These are phyloP conservation scores for Drosophila dunni DNA, from an alignment of 1,140 invertebrate species.

Conservation along the genomic window DNA sequence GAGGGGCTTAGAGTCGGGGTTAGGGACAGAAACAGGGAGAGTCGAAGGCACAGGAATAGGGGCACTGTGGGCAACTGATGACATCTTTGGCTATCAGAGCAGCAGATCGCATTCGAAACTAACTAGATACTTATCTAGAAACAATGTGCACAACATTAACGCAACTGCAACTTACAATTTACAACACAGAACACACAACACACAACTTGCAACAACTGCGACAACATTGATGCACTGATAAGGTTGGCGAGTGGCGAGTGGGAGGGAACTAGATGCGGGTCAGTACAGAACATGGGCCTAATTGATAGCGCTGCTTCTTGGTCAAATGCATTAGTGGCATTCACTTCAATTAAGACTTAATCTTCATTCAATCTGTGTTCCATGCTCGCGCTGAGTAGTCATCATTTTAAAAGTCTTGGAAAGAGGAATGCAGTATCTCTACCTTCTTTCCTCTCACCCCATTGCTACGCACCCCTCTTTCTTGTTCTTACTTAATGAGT, in stretches of 20 bases:
- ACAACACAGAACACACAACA: background rate
- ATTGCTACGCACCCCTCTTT: background rate
- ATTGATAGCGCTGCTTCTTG: slow-evolving; percentile 55
- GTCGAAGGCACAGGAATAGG: background rate
- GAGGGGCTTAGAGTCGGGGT: background rate
- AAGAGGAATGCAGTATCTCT: background rate
- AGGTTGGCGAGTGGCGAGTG: slow-evolving; percentile 37
- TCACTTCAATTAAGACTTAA: slow-evolving; percentile 5
- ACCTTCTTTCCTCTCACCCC: background rate
- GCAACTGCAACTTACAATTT: slow-evolving; percentile 51
- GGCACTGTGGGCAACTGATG: slow-evolving; percentile 24
- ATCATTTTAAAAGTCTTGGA: background rate
- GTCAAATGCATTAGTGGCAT: slow-evolving; percentile 48
- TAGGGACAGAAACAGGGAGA: too few relatives aligned
- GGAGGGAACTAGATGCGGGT: slow-evolving; percentile 60
- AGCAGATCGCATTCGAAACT: slow-evolving; percentile 49
- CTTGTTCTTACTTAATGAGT: too few relatives aligned
- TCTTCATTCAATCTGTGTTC: background rate
- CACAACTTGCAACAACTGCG: slow-evolving; percentile 35
- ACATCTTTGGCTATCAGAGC: slow-evolving; percentile 56
- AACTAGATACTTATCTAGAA: slow-evolving; percentile 47
- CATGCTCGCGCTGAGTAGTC: background rate
- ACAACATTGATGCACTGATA: slow-evolving; percentile 62
- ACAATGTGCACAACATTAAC: slow-evolving; percentile 66
- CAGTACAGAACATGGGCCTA: slow-evolving; percentile 42